Evolutionary conservation across 2,113 vertebrate genomes (phyloP).

Genomic region (Coptodon bakossiorum): DNA sequence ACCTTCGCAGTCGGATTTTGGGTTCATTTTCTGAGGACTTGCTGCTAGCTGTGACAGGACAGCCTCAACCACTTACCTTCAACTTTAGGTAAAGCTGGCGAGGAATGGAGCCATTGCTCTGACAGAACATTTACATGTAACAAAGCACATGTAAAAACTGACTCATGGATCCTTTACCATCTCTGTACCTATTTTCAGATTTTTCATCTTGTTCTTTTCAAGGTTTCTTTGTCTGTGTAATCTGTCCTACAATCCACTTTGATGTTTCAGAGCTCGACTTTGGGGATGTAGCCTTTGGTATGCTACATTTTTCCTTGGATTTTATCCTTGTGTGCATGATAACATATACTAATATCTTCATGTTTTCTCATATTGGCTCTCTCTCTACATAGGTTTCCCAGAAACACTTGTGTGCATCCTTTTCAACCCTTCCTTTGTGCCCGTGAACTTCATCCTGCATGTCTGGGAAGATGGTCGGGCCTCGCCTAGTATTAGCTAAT

Average conservation of each 20-base stretch:
- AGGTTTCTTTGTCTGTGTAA: conserved; percentile 53
- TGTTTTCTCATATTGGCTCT: neutral
- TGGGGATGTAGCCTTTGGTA: conserved; percentile 83
- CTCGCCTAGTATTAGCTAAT: conserved; percentile 57
- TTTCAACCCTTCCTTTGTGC: conserved; percentile 77
- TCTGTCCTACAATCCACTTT: conserved; percentile 79
- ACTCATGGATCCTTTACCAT: neutral
- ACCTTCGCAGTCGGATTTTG: conserved; percentile 65
- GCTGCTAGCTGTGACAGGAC: conserved; percentile 68
- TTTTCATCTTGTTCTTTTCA: neutral
- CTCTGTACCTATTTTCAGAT: neutral
- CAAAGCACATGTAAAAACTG: neutral
- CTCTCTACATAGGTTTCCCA: conserved; percentile 74
- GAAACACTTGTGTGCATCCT: conserved; percentile 70
- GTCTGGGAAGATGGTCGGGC: conserved; percentile 75
- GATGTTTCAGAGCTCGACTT: conserved; percentile 74
- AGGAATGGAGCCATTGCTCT: neutral
- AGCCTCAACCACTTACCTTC: conserved; percentile 62
- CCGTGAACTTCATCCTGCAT: conserved; percentile 77
- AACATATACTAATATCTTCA: neutral
- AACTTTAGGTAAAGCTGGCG: conserved; percentile 72
- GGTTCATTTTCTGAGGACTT: conserved; percentile 79
- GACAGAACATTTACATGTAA: neutral
- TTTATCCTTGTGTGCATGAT: neutral
- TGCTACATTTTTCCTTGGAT: conserved; percentile 19